Percentiles rank a stretch among this genome's conserved stretches.
Evolutionary conservation across 2,113 vertebrate species (phyloP).

Genomic region (Gobius niger): DNA sequence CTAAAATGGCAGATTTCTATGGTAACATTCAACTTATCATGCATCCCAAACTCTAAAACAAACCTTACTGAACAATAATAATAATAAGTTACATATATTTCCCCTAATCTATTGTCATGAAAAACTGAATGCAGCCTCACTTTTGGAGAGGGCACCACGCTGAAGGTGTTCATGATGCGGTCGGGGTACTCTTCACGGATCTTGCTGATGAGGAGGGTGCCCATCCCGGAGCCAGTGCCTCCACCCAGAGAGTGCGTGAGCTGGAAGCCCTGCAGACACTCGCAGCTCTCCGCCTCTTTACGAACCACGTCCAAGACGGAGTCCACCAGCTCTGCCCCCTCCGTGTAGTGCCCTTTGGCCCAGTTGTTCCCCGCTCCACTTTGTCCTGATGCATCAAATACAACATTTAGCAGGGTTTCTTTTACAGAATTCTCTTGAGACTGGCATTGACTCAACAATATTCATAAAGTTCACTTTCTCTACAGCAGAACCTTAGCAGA

Average conservation of each 20-base stretch:
- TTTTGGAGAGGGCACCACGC: constrained; percentile 85
- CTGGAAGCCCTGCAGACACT: constrained; percentile 88
- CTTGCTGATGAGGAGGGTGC: constrained; percentile 87
- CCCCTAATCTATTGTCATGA: not conserved
- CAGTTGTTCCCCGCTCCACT: constrained; percentile 88
- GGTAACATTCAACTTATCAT: too few species aligned
- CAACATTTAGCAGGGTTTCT: not conserved
- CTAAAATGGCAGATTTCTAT: too few species aligned
- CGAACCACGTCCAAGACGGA: constrained; percentile 85
- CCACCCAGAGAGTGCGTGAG: constrained; percentile 86
- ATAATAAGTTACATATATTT: too few species aligned
- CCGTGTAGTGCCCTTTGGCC: constrained; percentile 88
- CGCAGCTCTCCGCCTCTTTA: constrained; percentile 86
- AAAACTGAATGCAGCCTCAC: constrained; percentile 4
- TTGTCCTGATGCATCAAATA: constrained; percentile 71
- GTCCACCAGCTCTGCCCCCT: constrained; percentile 85
- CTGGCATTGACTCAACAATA: too few species aligned
- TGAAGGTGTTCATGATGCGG: constrained; percentile 90
- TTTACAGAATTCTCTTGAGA: too few species aligned
- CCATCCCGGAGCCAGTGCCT: constrained; percentile 86
- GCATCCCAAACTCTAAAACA: too few species aligned
- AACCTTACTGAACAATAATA: too few species aligned
- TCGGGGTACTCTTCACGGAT: constrained; percentile 86
- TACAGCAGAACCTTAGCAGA: too few species aligned
- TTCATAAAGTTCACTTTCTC: too few species aligned